Evolutionary conservation across 2,113 vertebrate species (phyloP).

Genomic region (Gymnobelideus leadbeateri): DNA sequence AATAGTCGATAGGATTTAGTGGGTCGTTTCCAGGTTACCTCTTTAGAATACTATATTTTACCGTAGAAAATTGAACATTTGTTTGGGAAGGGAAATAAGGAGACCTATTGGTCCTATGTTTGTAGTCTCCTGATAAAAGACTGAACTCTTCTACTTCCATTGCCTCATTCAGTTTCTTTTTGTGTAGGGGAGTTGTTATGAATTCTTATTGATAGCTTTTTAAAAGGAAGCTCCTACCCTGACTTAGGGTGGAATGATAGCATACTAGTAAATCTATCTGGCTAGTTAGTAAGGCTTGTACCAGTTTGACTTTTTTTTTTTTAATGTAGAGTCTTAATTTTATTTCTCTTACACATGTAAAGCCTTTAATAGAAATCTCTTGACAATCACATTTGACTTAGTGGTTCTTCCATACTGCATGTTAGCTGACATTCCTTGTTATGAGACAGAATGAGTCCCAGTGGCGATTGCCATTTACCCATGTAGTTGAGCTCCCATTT

Average conservation of each 20-base stretch:
- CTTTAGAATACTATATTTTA: not conserved
- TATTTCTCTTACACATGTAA: not conserved
- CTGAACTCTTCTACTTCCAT: not conserved
- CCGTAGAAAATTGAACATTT: not conserved
- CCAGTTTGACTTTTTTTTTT: not conserved
- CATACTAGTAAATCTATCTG: not conserved
- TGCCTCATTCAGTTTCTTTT: not conserved
- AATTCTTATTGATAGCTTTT: not conserved
- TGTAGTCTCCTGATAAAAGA: not conserved
- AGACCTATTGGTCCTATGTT: not conserved
- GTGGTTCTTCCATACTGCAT: no score
- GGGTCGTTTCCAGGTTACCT: not conserved
- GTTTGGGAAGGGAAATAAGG: not conserved
- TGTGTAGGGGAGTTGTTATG: not conserved
- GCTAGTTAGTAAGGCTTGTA: not conserved
- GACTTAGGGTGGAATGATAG: not conserved
- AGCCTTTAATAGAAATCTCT: no score
- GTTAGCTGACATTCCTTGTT: no score
- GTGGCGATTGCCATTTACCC: no score
- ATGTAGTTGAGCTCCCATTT: not conserved
- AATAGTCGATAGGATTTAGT: not conserved
- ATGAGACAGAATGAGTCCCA: no score
- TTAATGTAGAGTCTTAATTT: not conserved
- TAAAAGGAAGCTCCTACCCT: not conserved
- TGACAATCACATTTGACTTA: no score